Base-by-base conservation (phyloP, 2,888 invertebrate genomes). In the Troides oblongomaculatus region DNA sequence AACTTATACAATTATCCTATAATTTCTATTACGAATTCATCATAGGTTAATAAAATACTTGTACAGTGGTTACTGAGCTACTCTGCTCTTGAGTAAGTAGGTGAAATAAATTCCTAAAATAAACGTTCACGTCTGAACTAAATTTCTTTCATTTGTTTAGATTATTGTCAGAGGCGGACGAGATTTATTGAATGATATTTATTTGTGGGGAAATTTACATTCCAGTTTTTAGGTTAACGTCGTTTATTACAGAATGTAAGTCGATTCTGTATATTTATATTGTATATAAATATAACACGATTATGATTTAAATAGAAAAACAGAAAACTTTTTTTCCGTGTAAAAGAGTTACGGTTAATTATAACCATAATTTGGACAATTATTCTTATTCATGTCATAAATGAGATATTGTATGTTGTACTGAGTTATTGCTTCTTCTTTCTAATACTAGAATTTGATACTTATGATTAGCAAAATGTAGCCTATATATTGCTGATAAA, bases 121-220 rank as follows among this genome's bases (percentile, higher is more conserved):
- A 73, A 57, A 59, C 58, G 64, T 30, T 30, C 30, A 30, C 30
- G 30, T 53, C 53, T 59, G 56, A 57, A 62, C 57, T 65, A 59
- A 70, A 73, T 69, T 68, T 50, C 68, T 68, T 56, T n/a, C 46
- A 21, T 64, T 62, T 64, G 50, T 66, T 59, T 57, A 50, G 21
- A 62, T 53, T 64, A 56, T 53, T 66, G 50, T 66, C 60, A 59
- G 66, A 61, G 30, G 66, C 53, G 36, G 66, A 59, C 25, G 65
- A 59, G 65, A 65, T 59, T 30, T 39, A 66, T 66, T 53, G 66
- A 46, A 50, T 66, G 50, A 66, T 61, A 30, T 61, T 61, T 25
- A 36, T 30, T 61, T 61, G 43, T n/a, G n/a, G n/a, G 21, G 43
- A 61, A 61, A 21, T 12, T 61, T 43, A 14, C 30, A 39, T 61